Percentiles rank a stretch among this genome's conserved stretches.
Conservation (phyloP, 64 coral and sea anemone genomes). For the Orbicella faveolata region DNA sequence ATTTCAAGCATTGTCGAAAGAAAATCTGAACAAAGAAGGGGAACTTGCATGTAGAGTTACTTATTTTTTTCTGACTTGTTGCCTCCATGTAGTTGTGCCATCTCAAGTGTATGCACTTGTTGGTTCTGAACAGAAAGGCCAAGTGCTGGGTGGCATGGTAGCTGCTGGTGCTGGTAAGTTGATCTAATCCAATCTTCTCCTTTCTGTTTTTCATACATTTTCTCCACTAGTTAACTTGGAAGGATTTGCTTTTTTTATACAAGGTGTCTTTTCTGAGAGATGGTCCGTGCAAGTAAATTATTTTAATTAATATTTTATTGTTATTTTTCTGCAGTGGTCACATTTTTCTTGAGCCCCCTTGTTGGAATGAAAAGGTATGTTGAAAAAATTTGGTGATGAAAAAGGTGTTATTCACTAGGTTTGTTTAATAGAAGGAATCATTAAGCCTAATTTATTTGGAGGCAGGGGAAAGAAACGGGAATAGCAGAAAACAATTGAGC, state of each 20-base stretch:
- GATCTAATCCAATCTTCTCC: background rate
- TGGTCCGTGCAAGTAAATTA: background rate
- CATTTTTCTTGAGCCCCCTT: constrained; percentile 93
- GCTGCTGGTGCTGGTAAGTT: constrained; percentile 80
- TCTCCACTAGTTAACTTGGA: too few species aligned
- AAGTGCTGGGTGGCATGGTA: constrained; percentile 90
- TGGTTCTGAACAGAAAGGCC: constrained; percentile 92
- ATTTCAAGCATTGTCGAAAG: background rate
- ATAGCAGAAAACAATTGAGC: too few species aligned
- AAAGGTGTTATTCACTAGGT: too few species aligned
- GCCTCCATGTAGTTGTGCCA: constrained; percentile 58
- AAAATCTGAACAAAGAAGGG: background rate
- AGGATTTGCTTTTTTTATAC: too few species aligned
- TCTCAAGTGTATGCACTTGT: constrained; percentile 94
- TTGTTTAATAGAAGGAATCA: too few species aligned
- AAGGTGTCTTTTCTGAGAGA: too few species aligned
- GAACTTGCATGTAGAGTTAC: too few species aligned
- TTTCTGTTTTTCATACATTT: too few species aligned
- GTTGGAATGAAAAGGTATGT: constrained; percentile 99
- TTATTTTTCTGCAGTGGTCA: constrained; percentile 64
- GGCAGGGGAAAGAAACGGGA: too few species aligned
- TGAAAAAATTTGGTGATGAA: background rate
- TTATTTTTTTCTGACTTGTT: background rate
- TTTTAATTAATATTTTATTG: background rate
- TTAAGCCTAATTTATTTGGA: too few species aligned